Conservation (phyloP, 1,140 invertebrate species). For the Calephelis virginiensis region DNA sequence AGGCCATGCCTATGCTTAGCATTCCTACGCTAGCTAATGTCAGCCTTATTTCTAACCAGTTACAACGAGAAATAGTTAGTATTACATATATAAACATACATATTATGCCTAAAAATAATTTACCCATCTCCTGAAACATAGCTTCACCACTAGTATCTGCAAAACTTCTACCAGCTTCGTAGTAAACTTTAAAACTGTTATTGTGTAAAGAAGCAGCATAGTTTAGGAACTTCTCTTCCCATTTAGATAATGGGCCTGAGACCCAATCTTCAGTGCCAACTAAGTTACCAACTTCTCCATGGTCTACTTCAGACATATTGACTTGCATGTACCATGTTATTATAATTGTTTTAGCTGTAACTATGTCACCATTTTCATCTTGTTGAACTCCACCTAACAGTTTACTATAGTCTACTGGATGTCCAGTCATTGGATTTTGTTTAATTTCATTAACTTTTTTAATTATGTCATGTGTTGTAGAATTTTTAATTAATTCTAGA, state of each 20-base stretch:
- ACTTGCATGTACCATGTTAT: conserved; percentile 83
- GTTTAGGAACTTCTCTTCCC: conserved; percentile 83
- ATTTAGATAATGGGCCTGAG: conserved; percentile 80
- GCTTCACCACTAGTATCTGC: conserved; percentile 84
- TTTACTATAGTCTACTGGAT: conserved; percentile 82
- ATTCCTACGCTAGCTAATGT: conserved; percentile 83
- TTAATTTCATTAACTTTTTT: conserved; percentile 80
- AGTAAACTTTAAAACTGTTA: conserved; percentile 77
- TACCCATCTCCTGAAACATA: conserved; percentile 86
- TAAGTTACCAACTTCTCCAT: conserved; percentile 82
- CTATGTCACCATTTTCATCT: conserved; percentile 81
- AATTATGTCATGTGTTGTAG: conserved; percentile 82
- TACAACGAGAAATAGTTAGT: conserved; percentile 85
- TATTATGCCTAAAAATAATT: conserved; percentile 83
- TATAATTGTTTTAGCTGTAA: conserved; percentile 81
- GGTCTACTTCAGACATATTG: conserved; percentile 83
- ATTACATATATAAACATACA: conserved; percentile 88
- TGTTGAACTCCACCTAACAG: conserved; percentile 81
- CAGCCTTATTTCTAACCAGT: conserved; percentile 86
- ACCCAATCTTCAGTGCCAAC: conserved; percentile 87
- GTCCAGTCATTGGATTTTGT: conserved; percentile 82
- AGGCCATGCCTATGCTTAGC: conserved; percentile 87
- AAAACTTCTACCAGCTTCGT: conserved; percentile 84
- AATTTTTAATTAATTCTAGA: conserved; percentile 71
- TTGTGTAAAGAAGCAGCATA: conserved; percentile 65